These are phyloP conservation scores for Pachyseris speciosa DNA, from an alignment of 64 coral and sea anemone species.

Conservation along the genomic window DNA sequence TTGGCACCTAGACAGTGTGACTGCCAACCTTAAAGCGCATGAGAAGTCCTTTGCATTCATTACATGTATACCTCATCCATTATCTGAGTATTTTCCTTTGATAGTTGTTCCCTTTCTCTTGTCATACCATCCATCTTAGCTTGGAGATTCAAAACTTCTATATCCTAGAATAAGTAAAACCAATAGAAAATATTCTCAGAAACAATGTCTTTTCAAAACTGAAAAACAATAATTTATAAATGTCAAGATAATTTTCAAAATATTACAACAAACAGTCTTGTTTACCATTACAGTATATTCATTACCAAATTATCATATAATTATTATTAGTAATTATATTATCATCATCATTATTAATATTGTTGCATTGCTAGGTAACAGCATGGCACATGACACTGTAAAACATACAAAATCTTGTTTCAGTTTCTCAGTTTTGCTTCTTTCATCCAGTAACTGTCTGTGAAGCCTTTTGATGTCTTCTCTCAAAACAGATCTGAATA, in stretches of 20 bases:
- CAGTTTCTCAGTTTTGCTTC: background rate
- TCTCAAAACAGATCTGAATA: slow-evolving; percentile 55
- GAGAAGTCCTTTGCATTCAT: no score
- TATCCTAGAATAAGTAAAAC: background rate
- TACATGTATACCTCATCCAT: slow-evolving; percentile 67
- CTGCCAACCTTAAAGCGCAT: no score
- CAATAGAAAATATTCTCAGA: no score
- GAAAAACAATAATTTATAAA: no score
- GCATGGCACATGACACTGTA: no score
- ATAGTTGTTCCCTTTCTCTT: slow-evolving; percentile 60
- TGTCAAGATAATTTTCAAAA: no score
- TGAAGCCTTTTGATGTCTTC: slow-evolving; percentile 68
- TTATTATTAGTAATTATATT: background rate
- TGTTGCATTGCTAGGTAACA: no score
- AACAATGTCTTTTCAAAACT: background rate
- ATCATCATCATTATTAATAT: no score
- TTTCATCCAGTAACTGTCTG: slow-evolving; percentile 70
- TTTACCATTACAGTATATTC: no score
- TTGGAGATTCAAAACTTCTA: slow-evolving; percentile 36
- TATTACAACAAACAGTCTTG: no score
- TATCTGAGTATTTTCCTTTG: slow-evolving; percentile 74
- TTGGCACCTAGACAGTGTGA: no score
- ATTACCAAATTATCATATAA: no score
- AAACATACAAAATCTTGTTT: slow-evolving; percentile 71
- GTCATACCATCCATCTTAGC: slow-evolving; percentile 37